A percentile compares a stretch with the other conserved stretches of the same genome.
Conservation (phyloP, 23 tunicate genomes). For the Aplidium turbinatum region DNA sequence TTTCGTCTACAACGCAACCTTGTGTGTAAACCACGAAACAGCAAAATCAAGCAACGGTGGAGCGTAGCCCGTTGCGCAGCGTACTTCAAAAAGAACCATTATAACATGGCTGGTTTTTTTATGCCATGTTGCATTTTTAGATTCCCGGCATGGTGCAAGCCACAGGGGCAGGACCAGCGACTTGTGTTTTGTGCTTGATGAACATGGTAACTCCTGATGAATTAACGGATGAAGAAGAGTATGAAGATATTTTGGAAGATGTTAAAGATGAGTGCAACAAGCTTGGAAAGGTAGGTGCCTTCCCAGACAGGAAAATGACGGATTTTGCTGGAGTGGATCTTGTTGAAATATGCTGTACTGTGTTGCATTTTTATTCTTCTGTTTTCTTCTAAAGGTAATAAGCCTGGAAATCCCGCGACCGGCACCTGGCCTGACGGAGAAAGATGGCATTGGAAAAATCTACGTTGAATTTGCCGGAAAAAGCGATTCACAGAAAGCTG, state of each 20-base stretch:
- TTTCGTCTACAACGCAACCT: too few relatives aligned
- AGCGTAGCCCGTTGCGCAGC: too few relatives aligned
- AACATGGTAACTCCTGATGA: conserved; percentile 88
- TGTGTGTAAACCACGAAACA: too few relatives aligned
- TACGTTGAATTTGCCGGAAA: conserved; percentile 82
- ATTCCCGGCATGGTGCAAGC: conserved; percentile 89
- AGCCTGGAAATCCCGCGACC: conserved; percentile 96
- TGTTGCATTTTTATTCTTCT: too few relatives aligned
- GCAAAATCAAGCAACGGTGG: too few relatives aligned
- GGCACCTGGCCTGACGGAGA: conserved; percentile 67
- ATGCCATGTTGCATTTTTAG: too few relatives aligned
- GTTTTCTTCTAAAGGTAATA: conserved; percentile 54
- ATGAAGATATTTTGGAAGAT: conserved; percentile 96
- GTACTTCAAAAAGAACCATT: too few relatives aligned
- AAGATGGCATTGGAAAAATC: conserved; percentile 91
- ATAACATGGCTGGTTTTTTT: too few relatives aligned
- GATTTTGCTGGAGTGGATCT: too few relatives aligned
- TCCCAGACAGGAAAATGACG: too few relatives aligned
- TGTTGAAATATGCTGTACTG: too few relatives aligned
- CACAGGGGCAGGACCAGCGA: conserved; percentile 72
- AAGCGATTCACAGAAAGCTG: conserved; percentile 73
- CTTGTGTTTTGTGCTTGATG: conserved; percentile 81
- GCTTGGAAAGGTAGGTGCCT: conserved; percentile 86
- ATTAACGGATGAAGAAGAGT: conserved; percentile 86
- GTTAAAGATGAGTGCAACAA: conserved; percentile 95